Conservation (phyloP, 2,888 invertebrate species). For the Sussaba pulchella region DNA sequence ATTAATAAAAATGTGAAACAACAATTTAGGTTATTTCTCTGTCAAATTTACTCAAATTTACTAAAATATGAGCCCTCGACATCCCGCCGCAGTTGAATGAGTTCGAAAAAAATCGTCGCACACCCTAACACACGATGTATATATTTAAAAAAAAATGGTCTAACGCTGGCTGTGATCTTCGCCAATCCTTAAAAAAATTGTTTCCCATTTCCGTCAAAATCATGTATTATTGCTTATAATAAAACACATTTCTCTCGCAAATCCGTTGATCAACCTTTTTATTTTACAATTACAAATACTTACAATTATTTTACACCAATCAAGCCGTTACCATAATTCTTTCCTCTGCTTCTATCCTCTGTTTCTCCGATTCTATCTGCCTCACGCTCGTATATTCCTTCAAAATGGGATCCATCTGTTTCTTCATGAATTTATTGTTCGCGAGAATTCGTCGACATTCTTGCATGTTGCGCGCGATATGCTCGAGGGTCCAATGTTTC, state of each 20-base stretch:
- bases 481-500: constrained; percentile 92
- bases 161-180: constrained; percentile 13
- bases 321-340: constrained; percentile 24
- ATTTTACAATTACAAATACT: neutral
- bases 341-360: too few species aligned
- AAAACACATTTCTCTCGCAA: too few species aligned
- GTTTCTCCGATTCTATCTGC: constrained; percentile 43
- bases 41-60: too few species aligned
- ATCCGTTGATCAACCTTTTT: constrained; percentile 28
- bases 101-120: neutral
- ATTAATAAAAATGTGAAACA: too few species aligned
- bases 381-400: constrained; percentile 51
- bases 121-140: neutral
- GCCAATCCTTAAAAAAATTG: constrained; percentile 11
- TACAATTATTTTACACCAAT: constrained; percentile 23
- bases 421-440: constrained; percentile 85
- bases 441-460: constrained; percentile 86
- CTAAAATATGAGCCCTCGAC: too few species aligned
- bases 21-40: too few species aligned
- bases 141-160: constrained; percentile 12
- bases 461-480: constrained; percentile 89
- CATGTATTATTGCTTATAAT: constrained; percentile 35
- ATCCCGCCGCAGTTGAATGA: too few species aligned
- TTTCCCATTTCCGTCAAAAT: constrained; percentile 16
- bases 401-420: constrained; percentile 77